Percentiles rank a stretch among this genome's conserved stretches.
Conservation (phyloP, 2,113 vertebrate genomes). For the Climacteris rufus region DNA sequence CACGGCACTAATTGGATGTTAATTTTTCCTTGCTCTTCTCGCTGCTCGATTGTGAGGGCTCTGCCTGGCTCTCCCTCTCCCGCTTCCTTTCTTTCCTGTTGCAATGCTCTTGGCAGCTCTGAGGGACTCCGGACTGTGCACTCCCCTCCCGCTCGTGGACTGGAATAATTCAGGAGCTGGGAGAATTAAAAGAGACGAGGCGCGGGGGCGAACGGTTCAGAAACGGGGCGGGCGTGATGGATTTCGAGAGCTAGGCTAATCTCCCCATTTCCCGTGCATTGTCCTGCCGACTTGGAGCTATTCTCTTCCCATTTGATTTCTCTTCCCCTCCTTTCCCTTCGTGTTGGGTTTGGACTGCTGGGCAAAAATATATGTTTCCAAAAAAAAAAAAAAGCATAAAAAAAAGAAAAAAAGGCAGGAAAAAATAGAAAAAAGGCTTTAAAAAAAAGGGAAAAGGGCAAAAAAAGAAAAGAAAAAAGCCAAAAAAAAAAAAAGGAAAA, state of each 20-base stretch:
- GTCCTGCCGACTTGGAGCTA: conserved; percentile 47
- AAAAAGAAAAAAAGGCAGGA: not conserved
- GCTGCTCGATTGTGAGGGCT: conserved; percentile 65
- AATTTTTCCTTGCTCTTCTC: conserved; percentile 72
- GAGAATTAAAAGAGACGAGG: conserved; percentile 50
- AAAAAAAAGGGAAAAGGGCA: no score
- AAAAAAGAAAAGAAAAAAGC: not conserved
- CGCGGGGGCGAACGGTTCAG: conserved; percentile 1
- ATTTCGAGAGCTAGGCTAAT: conserved; percentile 35
- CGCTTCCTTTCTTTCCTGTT: conserved; percentile 46
- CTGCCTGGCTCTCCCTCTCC: conserved; percentile 21
- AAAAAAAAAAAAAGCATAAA: not conserved
- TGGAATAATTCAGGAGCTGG: conserved; percentile 65
- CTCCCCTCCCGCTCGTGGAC: conserved; percentile 55
- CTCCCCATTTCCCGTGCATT: conserved; percentile 55
- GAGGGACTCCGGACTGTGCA: conserved; percentile 39
- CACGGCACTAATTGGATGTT: conserved; percentile 72
- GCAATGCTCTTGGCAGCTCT: conserved; percentile 55
- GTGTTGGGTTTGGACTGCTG: conserved; percentile 16
- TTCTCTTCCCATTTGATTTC: conserved; percentile 18
- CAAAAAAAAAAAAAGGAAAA: not conserved
- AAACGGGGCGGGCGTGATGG: conserved; percentile 21
- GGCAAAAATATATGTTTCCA: not conserved
- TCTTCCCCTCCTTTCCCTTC: not conserved
- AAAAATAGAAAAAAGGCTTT: not conserved